Evolutionary conservation across 2,113 vertebrate genomes (phyloP).

Genomic region (Tetrax tetrax): DNA sequence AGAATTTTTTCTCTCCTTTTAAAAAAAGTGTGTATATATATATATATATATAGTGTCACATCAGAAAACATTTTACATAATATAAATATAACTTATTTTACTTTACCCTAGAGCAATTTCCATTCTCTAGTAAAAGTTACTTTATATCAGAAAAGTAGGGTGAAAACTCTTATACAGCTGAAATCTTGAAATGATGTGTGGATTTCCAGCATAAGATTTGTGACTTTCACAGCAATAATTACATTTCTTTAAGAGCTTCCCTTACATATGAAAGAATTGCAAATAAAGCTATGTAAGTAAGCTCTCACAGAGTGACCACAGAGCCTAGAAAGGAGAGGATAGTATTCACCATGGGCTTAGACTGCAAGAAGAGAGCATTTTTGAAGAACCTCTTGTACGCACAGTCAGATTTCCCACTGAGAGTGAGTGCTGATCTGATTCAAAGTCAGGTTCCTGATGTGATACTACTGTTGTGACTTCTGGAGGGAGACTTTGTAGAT

Average conservation of each 20-base stretch:
- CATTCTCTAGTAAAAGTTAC: neutral
- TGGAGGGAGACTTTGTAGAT: neutral
- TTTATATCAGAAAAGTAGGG: neutral
- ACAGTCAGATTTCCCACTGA: neutral
- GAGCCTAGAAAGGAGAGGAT: neutral
- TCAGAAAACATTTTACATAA: constrained; percentile 18
- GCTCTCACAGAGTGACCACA: neutral
- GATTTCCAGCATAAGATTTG: neutral
- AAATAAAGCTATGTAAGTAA: neutral
- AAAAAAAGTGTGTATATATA: neutral
- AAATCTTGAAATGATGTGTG: neutral
- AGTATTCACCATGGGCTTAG: neutral
- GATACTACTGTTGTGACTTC: neutral
- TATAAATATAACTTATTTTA: neutral
- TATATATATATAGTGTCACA: neutral
- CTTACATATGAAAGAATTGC: neutral
- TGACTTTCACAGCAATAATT: neutral
- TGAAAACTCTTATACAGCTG: neutral
- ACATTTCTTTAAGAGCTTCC: neutral
- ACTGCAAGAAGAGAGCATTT: neutral
- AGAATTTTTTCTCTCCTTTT: neutral
- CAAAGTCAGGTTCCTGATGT: neutral
- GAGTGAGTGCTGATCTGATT: rapidly evolving
- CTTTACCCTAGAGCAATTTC: constrained; percentile 9
- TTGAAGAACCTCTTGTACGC: neutral